A percentile compares a stretch with the other conserved stretches of the same genome.
These are phyloP conservation scores for Aythya fuligula DNA, from an alignment of 2,797 vertebrate species.

Conservation along the genomic window DNA sequence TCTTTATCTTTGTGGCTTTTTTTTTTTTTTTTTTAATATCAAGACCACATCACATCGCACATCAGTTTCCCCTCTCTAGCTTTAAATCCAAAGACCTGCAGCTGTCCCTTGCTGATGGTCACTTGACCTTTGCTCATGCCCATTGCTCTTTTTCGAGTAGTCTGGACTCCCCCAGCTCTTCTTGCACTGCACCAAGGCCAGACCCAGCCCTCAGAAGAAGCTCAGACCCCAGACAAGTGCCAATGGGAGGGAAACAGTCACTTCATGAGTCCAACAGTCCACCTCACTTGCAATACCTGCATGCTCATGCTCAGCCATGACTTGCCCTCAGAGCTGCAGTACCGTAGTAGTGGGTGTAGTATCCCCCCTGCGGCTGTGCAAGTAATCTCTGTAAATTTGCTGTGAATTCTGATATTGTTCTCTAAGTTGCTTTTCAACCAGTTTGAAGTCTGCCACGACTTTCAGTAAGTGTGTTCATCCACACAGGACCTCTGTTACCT, in stretches of 20 bases:
- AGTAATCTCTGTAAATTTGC: background rate
- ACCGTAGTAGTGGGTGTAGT: background rate
- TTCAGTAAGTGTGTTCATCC: background rate
- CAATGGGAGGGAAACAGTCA: background rate
- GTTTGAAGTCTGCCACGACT: background rate
- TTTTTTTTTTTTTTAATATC: background rate
- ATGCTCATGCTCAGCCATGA: background rate
- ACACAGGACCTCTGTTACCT: background rate
- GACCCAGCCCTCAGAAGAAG: background rate
- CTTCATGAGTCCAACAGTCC: accelerated
- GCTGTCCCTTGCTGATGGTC: background rate
- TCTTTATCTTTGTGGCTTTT: background rate
- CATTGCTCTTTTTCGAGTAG: background rate
- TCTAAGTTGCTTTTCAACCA: background rate
- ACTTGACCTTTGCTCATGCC: background rate
- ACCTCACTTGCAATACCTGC: background rate
- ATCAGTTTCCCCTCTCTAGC: background rate
- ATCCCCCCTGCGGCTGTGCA: background rate
- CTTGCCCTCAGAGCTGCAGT: background rate
- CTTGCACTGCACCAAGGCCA: background rate
- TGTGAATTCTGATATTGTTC: background rate
- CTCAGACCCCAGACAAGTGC: background rate
- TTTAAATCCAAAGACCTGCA: background rate
- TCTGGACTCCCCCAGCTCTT: background rate
- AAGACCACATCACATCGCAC: background rate